Percentiles rank a stretch among this genome's conserved stretches.
Evolutionary conservation across 2,888 invertebrate genomes (phyloP).

Genomic region (Tillus elongatus): DNA sequence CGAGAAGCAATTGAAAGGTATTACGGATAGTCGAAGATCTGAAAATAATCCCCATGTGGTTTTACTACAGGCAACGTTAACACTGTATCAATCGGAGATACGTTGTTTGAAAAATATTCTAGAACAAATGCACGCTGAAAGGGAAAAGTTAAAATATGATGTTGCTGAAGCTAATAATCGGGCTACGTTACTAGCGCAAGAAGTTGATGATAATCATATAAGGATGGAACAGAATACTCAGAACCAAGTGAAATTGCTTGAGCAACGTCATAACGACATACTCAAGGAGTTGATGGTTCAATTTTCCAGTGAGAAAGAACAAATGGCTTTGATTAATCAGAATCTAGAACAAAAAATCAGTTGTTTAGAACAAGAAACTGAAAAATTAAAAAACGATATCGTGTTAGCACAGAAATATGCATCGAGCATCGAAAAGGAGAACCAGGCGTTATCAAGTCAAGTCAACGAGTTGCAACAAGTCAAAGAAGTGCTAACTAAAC

Average conservation of each 20-base stretch:
- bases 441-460: constrained; percentile 52
- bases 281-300: constrained; percentile 62
- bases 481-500: constrained; percentile 36
- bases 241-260: constrained; percentile 59
- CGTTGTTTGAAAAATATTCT: constrained; percentile 49
- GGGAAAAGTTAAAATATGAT: constrained; percentile 71
- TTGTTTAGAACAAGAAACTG: constrained; percentile 58
- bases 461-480: constrained; percentile 46
- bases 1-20: constrained; percentile 52
- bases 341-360: constrained; percentile 57
- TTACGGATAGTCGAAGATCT: constrained; percentile 12
- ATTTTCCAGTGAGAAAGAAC: constrained; percentile 65
- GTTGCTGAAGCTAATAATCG: constrained; percentile 75
- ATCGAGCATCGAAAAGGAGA: constrained; percentile 54
- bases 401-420: constrained; percentile 54
- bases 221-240: constrained; percentile 69
- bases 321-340: constrained; percentile 50
- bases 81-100: constrained; percentile 60
- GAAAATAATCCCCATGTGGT: constrained; percentile 40
- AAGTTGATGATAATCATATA: constrained; percentile 84
- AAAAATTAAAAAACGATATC: constrained; percentile 55
- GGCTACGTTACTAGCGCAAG: constrained; percentile 73
- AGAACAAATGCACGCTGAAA: constrained; percentile 64
- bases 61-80: constrained; percentile 55
- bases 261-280: constrained; percentile 68